Evolutionary conservation across 1,140 invertebrate genomes (phyloP), one percentile per base, ranked within the genome.

Genomic region (Paracyclopina nana): DNA sequence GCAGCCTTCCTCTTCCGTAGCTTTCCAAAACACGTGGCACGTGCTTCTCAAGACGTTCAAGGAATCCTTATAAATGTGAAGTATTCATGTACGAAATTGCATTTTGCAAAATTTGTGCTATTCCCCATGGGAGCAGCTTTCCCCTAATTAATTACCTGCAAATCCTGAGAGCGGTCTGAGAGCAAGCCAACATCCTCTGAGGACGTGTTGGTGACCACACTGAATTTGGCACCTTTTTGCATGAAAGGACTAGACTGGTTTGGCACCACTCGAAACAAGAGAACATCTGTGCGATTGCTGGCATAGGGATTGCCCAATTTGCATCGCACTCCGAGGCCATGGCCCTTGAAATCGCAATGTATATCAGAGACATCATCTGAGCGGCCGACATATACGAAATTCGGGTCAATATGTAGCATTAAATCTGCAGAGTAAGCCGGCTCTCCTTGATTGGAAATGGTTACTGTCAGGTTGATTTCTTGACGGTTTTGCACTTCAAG

Each of bases 151-250:
- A n/a, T n/a, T n/a, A n/a, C n/a, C n/a, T n/a, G n/a, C n/a, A n/a
- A n/a, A n/a, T n/a, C n/a, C n/a, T n/a, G 45, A 40, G 20, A 9
- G 45, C 11, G 12, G 9, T 6, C 6, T 16, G 14, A n/a, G 9
- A 9, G 14, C 25, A 12, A 4, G 11, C 61, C 61, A 18, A 68
- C 57, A 62, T 83, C 76, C 53, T 74, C 72, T 0, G 79, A 88
- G 4, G 85, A 87, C 14, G 87, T 87, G 65, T 90, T 88, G 0
- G 77, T 78, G 64, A 77, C 79, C 1, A 85, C 71, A 4, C 67
- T 61, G 59, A 91, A 82, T 25, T 71, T 61, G 12, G 90, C 65
- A 27, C 72, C n/a, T n/a, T n/a, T n/a, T n/a, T n/a, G n/a, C n/a
- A n/a, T n/a, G n/a, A n/a, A n/a, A n/a, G n/a, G 6, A 22, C 14